Evolutionary conservation across 2,888 invertebrate genomes (phyloP).

Genomic region (Thymelicus lineola): DNA sequence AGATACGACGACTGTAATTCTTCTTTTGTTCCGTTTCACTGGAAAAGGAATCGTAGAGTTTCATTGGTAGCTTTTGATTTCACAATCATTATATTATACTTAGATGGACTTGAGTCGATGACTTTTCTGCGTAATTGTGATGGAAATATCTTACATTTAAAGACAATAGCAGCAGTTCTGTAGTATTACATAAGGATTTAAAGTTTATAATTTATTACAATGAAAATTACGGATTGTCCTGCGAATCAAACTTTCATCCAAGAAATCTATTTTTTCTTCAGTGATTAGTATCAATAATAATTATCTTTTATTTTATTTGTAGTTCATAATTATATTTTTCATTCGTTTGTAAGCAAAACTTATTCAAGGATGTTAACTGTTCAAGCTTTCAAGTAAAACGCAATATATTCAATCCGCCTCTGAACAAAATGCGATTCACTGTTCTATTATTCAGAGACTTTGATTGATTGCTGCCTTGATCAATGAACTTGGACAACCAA

Average conservation of each 20-base stretch:
- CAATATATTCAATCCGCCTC: neutral
- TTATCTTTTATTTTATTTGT: too few species aligned
- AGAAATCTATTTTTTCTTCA: too few species aligned
- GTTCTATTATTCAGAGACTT: conserved; percentile 28
- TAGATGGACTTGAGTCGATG: neutral
- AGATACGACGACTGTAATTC: conserved; percentile 5
- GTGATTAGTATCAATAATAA: too few species aligned
- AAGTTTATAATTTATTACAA: too few species aligned
- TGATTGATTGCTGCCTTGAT: conserved; percentile 36
- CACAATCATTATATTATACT: neutral
- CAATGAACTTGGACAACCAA: conserved; percentile 22
- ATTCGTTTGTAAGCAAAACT: neutral
- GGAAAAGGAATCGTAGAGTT: conserved; percentile 18
- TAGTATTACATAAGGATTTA: too few species aligned
- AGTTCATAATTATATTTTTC: neutral
- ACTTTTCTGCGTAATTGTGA: conserved; percentile 13
- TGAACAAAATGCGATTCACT: conserved; percentile 19
- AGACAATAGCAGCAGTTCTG: too few species aligned
- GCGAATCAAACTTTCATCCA: too few species aligned
- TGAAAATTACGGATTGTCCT: too few species aligned
- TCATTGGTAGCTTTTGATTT: conserved; percentile 26
- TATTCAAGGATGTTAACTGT: neutral
- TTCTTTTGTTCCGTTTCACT: conserved; percentile 29
- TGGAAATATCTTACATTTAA: conserved; percentile 13
- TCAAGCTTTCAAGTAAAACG: neutral